Conservation (phyloP, 1,140 invertebrate genomes). For the Penaeus indicus region DNA sequence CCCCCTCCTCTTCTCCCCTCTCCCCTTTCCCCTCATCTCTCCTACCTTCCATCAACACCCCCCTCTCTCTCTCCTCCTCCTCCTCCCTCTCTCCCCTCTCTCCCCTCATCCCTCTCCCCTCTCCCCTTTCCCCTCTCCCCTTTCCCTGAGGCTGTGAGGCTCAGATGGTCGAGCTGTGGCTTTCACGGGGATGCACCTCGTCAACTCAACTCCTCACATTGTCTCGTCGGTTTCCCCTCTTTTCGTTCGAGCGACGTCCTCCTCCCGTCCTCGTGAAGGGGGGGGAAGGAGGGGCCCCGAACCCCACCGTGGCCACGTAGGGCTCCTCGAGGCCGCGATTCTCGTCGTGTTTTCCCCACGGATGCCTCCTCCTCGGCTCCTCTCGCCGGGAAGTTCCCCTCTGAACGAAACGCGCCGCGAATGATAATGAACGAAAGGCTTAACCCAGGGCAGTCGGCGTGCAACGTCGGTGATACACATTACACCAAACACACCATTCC, state of each 20-base stretch:
- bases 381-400: too few relatives aligned
- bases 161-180: constrained; percentile 54
- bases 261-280: too few relatives aligned
- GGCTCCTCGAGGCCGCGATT: too few relatives aligned
- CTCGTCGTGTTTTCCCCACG: too few relatives aligned
- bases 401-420: constrained; percentile 31
- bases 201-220: constrained; percentile 18
- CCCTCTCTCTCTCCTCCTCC: not conserved
- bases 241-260: constrained; percentile 34
- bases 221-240: constrained; percentile 52
- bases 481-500: constrained; percentile 53
- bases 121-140: not conserved
- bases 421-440: constrained; percentile 34
- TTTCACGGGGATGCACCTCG: constrained; percentile 57
- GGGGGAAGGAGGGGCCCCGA: too few relatives aligned
- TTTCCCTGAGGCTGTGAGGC: constrained; percentile 43
- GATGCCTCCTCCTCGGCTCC: too few relatives aligned
- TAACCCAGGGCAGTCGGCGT: constrained; percentile 37
- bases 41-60: not conserved
- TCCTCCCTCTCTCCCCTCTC: constrained; percentile 21
- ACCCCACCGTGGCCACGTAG: too few relatives aligned
- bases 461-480: constrained; percentile 45
- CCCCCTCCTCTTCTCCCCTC: constrained; percentile 28
- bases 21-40: not conserved
- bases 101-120: constrained; percentile 1